These are phyloP conservation scores for Aphidius gifuensis DNA, from an alignment of 1,140 invertebrate species.

Conservation along the genomic window DNA sequence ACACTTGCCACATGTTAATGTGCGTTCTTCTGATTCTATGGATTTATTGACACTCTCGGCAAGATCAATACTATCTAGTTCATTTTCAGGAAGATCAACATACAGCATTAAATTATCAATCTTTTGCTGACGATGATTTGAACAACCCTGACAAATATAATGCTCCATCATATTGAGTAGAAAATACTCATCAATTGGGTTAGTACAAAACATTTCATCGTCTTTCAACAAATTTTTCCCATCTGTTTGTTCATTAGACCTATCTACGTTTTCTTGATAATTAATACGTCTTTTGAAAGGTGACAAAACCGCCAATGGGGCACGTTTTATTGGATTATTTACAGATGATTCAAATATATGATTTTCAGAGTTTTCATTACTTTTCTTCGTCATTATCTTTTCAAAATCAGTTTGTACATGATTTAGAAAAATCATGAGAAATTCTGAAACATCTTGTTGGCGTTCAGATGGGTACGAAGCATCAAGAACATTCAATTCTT, in stretches of 20 bases:
- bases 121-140: slow-evolving; percentile 36
- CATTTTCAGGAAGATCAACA: slow-evolving; percentile 36
- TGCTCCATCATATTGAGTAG: slow-evolving; percentile 42
- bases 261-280: background rate
- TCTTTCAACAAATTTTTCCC: slow-evolving; percentile 15
- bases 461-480: slow-evolving; percentile 41
- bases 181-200: slow-evolving; percentile 45
- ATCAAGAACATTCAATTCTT: slow-evolving; percentile 36
- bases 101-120: slow-evolving; percentile 46
- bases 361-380: slow-evolving; percentile 34
- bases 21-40: slow-evolving; percentile 38
- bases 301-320: slow-evolving; percentile 31
- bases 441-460: slow-evolving; percentile 48
- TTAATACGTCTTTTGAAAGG: slow-evolving; percentile 17
- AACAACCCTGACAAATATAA: slow-evolving; percentile 38
- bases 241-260: background rate
- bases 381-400: slow-evolving; percentile 21
- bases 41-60: slow-evolving; percentile 35
- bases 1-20: slow-evolving; percentile 38
- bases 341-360: slow-evolving; percentile 24
- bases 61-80: slow-evolving; percentile 30
- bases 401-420: slow-evolving; percentile 41
- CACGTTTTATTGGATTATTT: slow-evolving; percentile 30
- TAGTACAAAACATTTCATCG: slow-evolving; percentile 21
- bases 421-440: slow-evolving; percentile 46